Evolutionary conservation across 2,888 invertebrate genomes (phyloP).

Genomic region (Macrophya alboannulata): DNA sequence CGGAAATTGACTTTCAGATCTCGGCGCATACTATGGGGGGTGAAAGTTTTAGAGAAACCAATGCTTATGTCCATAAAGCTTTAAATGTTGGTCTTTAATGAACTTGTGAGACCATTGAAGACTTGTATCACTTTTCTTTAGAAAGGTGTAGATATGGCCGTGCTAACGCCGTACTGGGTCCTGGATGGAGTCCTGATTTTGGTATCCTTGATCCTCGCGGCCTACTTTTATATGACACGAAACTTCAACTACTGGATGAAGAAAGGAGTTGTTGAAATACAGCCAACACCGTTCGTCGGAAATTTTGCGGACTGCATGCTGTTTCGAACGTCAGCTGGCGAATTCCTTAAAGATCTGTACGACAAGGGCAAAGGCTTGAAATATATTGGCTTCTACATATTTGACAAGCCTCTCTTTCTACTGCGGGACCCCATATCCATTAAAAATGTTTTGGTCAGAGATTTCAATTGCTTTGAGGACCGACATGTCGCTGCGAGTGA

Average conservation of each 20-base stretch:
- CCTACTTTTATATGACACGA: slow-evolving; percentile 31
- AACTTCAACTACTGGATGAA: slow-evolving; percentile 76
- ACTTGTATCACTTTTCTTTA: not conserved
- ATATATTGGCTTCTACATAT: slow-evolving; percentile 81
- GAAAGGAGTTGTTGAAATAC: slow-evolving; percentile 65
- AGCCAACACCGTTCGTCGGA: slow-evolving; percentile 81
- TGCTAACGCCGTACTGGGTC: slow-evolving; percentile 64
- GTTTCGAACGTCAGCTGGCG: slow-evolving; percentile 79
- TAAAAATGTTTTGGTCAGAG: slow-evolving; percentile 79
- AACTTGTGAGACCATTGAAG: too few relatives aligned
- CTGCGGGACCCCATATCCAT: slow-evolving; percentile 79
- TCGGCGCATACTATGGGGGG: too few relatives aligned
- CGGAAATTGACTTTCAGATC: too few relatives aligned
- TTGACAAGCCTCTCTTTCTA: slow-evolving; percentile 80
- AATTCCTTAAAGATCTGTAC: slow-evolving; percentile 79
- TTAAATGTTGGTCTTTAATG: too few relatives aligned
- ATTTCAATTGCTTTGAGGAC: slow-evolving; percentile 80
- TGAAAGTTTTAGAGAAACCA: too few relatives aligned
- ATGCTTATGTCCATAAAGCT: too few relatives aligned
- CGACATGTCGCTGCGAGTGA: slow-evolving; percentile 80
- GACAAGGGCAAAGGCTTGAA: slow-evolving; percentile 63
- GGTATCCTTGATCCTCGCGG: slow-evolving; percentile 48
- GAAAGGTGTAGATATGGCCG: slow-evolving; percentile 64
- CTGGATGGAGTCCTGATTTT: slow-evolving; percentile 66
- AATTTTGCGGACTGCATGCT: slow-evolving; percentile 81